Evolutionary conservation across 2,113 vertebrate species (phyloP).

Genomic region (Amazona guildingii): DNA sequence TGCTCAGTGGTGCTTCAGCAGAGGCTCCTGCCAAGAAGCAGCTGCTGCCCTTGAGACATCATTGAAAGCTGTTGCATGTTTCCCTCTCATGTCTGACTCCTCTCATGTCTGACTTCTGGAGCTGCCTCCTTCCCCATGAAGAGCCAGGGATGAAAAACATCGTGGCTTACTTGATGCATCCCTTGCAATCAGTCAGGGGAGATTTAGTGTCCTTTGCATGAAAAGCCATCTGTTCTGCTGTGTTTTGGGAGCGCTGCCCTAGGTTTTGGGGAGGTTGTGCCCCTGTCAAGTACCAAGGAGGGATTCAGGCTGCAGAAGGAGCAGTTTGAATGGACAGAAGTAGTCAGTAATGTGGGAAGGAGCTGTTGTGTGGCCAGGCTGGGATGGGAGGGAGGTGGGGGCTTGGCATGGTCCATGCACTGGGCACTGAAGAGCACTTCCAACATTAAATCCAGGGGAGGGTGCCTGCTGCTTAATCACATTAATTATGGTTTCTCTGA

Average conservation of each 20-base stretch:
- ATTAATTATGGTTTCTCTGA: not conserved
- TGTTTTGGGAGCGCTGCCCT: not conserved
- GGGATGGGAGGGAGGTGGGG: not conserved
- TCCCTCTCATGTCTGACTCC: not conserved
- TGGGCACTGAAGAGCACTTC: not conserved
- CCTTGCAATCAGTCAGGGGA: accelerated
- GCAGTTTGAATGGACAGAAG: not conserved
- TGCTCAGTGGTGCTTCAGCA: not conserved
- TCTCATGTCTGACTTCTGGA: not conserved
- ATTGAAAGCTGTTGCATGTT: not conserved
- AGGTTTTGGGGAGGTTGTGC: not conserved
- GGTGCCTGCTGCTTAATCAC: not conserved
- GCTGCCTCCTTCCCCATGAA: not conserved
- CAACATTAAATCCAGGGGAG: not conserved
- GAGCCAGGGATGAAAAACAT: not conserved
- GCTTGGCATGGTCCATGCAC: not conserved
- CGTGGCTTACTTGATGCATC: not conserved
- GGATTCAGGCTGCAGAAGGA: not conserved
- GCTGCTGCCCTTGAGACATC: conserved; percentile 42
- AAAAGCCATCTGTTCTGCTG: not conserved
- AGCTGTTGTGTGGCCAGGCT: not conserved
- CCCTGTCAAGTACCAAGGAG: not conserved
- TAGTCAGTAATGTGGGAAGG: not conserved
- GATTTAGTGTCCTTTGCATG: not conserved
- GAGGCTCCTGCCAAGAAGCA: conserved; percentile 46